Conservation (phyloP, 2,797 vertebrate genomes). For the Tympanoctomys barrerae region DNA sequence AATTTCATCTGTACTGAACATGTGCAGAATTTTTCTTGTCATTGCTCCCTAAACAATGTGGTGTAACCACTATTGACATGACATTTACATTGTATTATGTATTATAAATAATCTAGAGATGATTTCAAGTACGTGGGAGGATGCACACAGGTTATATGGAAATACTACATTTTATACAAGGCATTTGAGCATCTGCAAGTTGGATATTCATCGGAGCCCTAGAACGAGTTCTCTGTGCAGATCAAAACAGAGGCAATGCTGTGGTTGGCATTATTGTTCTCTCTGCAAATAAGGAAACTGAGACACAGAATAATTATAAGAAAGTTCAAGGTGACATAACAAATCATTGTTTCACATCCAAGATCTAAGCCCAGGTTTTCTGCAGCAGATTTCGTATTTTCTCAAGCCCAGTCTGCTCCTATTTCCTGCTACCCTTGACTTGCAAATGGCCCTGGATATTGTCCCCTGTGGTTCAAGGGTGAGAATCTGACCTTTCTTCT, state of each 20-base stretch:
- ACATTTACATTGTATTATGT: slow-evolving; percentile 7
- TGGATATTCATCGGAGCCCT: neutral
- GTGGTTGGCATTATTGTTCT: neutral
- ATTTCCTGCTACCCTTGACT: neutral
- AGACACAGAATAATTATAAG: neutral
- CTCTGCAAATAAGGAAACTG: neutral
- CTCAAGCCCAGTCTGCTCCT: neutral
- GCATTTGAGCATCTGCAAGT: neutral
- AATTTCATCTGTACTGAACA: neutral
- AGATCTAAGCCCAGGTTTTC: slow-evolving; percentile 29
- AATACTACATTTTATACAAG: neutral
- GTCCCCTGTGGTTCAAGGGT: too few relatives aligned
- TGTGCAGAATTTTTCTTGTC: neutral
- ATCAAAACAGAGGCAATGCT: neutral
- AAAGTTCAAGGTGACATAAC: neutral
- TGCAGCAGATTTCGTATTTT: neutral
- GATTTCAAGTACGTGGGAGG: neutral
- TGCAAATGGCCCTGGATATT: neutral
- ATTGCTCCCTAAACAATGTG: neutral
- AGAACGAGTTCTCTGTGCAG: neutral
- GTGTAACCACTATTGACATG: neutral
- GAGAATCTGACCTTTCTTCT: neutral
- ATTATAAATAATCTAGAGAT: neutral
- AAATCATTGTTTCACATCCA: neutral
- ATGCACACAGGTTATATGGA: neutral